Evolutionary conservation across 2,888 invertebrate species (phyloP), one percentile per base, ranked within the genome.

Genomic region (Patella ulyssiponensis): DNA sequence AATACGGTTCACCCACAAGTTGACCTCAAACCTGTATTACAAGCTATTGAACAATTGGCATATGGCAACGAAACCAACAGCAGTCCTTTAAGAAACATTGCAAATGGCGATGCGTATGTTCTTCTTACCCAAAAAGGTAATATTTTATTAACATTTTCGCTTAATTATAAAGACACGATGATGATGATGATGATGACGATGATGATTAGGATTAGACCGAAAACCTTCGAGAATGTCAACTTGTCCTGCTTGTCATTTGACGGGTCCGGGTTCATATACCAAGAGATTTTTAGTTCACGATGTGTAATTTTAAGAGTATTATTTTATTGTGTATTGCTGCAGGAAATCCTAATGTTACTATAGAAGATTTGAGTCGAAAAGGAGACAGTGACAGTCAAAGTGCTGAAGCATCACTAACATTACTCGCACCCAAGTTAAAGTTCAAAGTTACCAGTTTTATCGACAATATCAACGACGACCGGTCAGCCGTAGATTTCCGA

Each of bases 61-160:
- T 75, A 76, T 58, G 82, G 82, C 20, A 76, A 79, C 51, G 79
- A 79, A 53, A 81, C 81, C 54, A 54, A 74, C 51, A 80, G 52
- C 12, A 77, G 81, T 33, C 53, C 76, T 7, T 73, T 85, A 3
- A 53, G 84, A 51, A 64, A 69, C 1, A 69, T 84, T 17, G 71
- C 76, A 58, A n/a, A 76, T 17, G 54, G 71, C 3, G 81, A 84
- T 58, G 82, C 83, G 1, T 82, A 80, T 23, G 78, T 79, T 17
- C 56, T 82, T 7, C 69, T 84, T 69, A 69, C 80, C 2, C 73
- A 80, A 14, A 81, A 80, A 80, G 75, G 84, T 84, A 77, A 74
- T n/a, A 23, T 23, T 17, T 14, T 17, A 53, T 7, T 33, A 27
- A 15, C 44, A 44, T 7, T 7, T 1, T 44, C 44, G 44, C 1